These are phyloP conservation scores for Anoura caudifer DNA, from an alignment of 2,113 vertebrate species.

Conservation along the genomic window DNA sequence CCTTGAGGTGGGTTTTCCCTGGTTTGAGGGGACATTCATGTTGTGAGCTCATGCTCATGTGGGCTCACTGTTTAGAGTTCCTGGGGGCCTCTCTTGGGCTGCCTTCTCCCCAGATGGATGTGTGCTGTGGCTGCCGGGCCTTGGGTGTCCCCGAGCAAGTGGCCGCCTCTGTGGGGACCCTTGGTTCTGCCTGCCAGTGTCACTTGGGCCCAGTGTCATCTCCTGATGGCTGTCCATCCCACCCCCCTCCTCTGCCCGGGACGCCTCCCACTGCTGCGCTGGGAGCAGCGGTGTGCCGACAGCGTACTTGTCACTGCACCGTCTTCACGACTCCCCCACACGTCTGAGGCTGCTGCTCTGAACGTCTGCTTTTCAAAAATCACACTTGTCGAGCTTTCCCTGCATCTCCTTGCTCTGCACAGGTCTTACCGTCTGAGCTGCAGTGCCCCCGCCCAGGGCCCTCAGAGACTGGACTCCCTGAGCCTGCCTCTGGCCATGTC, in stretches of 20 bases:
- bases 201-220: no score
- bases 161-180: fast-evolving
- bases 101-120: not conserved
- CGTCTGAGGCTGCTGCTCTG: not conserved
- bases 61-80: not conserved
- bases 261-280: not conserved
- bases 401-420: fast-evolving
- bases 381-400: fast-evolving
- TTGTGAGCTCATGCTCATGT: not conserved
- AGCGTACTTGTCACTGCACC: not conserved
- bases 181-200: not conserved
- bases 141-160: not conserved
- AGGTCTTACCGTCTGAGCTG: not conserved
- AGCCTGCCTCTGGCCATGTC: fast-evolving
- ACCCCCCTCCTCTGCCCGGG: not conserved
- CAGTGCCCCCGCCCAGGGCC: not conserved
- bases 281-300: fast-evolving
- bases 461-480: not conserved
- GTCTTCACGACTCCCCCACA: not conserved
- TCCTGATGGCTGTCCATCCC: fast-evolving
- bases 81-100: not conserved
- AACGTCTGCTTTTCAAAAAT: not conserved
- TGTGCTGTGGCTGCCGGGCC: not conserved
- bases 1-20: not conserved
- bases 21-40: fast-evolving